Evolutionary conservation across 2,888 invertebrate genomes (phyloP).

Genomic region (Pristionchus maxplancki): DNA sequence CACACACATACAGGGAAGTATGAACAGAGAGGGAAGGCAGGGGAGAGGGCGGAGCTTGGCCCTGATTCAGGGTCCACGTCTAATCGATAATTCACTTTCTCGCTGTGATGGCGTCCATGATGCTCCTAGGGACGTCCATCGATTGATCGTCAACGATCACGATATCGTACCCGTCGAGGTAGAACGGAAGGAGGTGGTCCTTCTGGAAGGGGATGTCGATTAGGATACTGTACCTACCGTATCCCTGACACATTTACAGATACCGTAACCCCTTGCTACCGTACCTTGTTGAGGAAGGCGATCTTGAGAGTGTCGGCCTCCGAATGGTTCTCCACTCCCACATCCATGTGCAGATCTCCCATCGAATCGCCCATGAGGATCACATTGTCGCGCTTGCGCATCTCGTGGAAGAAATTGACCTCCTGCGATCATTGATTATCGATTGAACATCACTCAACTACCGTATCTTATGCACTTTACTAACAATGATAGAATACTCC

Average conservation of each 20-base stretch:
- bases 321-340: conserved; percentile 84
- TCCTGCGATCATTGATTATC: conserved; percentile 6
- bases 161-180: conserved; percentile 85
- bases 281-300: conserved; percentile 87
- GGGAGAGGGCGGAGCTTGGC: neutral
- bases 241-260: neutral
- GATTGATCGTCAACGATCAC: conserved; percentile 92
- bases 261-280: conserved; percentile 18
- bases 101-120: conserved; percentile 45
- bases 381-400: conserved; percentile 84
- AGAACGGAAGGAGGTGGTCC: conserved; percentile 79
- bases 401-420: conserved; percentile 74
- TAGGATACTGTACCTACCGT: conserved; percentile 54
- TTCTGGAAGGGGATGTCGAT: conserved; percentile 82
- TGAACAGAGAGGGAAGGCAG: neutral
- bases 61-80: conserved; percentile 10
- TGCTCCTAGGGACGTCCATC: conserved; percentile 57
- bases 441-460: no score
- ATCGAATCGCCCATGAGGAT: conserved; percentile 93
- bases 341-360: conserved; percentile 93
- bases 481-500: no score
- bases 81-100: conserved; percentile 1
- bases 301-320: conserved; percentile 86
- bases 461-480: no score
- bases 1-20: neutral